A percentile compares a stretch with the other conserved stretches of the same genome.
Evolutionary conservation across 2,113 vertebrate species (phyloP).

Genomic region (Eptesicus fuscus): DNA sequence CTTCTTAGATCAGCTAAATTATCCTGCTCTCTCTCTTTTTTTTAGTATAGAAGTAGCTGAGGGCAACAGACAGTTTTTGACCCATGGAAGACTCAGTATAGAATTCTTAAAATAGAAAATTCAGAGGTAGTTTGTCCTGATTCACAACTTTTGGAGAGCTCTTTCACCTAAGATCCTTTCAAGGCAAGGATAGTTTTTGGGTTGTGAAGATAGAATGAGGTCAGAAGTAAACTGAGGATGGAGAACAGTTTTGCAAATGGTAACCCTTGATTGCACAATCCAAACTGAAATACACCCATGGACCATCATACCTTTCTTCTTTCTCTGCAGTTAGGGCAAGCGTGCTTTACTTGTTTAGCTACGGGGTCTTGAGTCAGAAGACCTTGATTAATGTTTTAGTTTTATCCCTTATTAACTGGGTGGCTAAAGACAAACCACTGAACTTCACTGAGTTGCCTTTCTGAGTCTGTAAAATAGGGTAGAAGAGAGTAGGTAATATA

Average conservation of each 20-base stretch:
- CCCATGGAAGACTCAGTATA: neutral
- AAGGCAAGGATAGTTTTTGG: neutral
- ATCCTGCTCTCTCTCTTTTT: neutral
- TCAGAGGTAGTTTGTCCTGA: neutral
- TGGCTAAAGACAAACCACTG: neutral
- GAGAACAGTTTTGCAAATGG: neutral
- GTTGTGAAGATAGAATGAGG: neutral
- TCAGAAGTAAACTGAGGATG: neutral
- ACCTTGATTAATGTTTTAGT: neutral
- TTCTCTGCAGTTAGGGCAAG: neutral
- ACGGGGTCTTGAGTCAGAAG: neutral
- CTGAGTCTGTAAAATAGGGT: neutral
- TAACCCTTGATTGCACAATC: neutral
- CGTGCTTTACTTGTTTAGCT: neutral
- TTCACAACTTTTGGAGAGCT: neutral
- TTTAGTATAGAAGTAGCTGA: neutral
- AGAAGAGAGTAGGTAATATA: neutral
- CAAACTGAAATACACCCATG: neutral
- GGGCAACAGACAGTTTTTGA: neutral
- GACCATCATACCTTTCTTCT: neutral
- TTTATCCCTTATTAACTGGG: neutral
- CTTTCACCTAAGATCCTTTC: neutral
- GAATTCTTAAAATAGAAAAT: neutral
- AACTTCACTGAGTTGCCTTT: neutral
- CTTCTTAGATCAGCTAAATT: neutral